Conservation (phyloP, 2,888 invertebrate species). For the Thereva unica region DNA sequence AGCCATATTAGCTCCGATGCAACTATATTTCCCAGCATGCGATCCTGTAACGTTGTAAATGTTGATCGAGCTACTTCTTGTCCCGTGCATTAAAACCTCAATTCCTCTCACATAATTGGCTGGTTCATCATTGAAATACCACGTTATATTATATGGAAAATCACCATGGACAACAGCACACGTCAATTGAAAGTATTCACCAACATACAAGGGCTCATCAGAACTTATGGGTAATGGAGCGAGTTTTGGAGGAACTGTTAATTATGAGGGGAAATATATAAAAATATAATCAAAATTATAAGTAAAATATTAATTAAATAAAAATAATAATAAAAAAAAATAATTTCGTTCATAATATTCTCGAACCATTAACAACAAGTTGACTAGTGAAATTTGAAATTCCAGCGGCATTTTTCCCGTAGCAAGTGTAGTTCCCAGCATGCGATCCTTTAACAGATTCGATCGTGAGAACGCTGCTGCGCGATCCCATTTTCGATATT, state of each 20-base stretch:
- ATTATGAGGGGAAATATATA: conserved; percentile 43
- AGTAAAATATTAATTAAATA: neutral
- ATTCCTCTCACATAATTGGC: conserved; percentile 50
- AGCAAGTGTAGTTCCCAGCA: conserved; percentile 74
- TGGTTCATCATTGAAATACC: conserved; percentile 67
- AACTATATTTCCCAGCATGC: conserved; percentile 76
- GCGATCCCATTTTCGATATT: conserved; percentile 59
- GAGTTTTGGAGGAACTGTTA: conserved; percentile 67
- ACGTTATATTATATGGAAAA: conserved; percentile 75
- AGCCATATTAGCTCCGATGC: conserved; percentile 68
- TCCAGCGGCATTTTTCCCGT: conserved; percentile 65
- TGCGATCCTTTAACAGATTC: conserved; percentile 66
- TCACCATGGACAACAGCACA: conserved; percentile 79
- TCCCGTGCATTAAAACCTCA: conserved; percentile 59
- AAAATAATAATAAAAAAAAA: conserved; percentile 2
- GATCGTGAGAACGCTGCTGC: conserved; percentile 65
- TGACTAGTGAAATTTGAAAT: conserved; percentile 67
- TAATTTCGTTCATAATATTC: conserved; percentile 17
- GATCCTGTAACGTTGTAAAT: conserved; percentile 65
- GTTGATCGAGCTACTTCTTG: conserved; percentile 66
- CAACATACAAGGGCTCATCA: conserved; percentile 66
- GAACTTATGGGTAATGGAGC: conserved; percentile 67
- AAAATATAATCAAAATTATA: conserved; percentile 1
- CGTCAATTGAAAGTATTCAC: conserved; percentile 65
- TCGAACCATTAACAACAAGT: conserved; percentile 71